A percentile compares a stretch with the other conserved stretches of the same genome.
phyloP scores from a whole-genome alignment of 2,113 vertebrate genomes.

The Zapus hudsonius region DNA sequence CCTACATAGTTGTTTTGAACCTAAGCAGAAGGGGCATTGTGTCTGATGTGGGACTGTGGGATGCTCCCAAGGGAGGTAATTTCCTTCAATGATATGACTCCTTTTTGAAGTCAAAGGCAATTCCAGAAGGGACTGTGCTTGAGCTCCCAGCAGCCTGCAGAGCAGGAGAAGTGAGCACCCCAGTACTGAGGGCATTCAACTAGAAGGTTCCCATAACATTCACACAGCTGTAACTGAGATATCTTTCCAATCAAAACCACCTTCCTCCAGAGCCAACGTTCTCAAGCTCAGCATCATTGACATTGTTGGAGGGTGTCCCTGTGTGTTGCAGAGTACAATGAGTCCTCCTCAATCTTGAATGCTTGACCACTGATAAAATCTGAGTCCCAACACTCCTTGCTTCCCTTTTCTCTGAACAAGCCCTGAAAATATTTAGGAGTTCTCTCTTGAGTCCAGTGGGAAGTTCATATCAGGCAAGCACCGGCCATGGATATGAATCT shows the following conservation, averaged over 20 bases:
- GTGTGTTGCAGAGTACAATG: not conserved
- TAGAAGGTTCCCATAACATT: not conserved
- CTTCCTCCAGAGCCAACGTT: not conserved
- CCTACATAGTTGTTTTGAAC: not conserved
- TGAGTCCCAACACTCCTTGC: not conserved
- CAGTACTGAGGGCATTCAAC: not conserved
- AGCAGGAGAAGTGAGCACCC: not conserved
- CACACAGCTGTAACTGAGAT: not conserved
- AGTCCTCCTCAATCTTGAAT: not conserved
- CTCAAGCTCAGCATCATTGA: not conserved
- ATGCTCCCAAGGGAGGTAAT: accelerated
- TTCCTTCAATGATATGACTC: not conserved
- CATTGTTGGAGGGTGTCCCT: not conserved
- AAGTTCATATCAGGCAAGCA: not conserved
- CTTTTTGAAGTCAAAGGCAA: not conserved
- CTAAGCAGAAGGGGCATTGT: accelerated
- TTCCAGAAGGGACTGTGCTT: not conserved
- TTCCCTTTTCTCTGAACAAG: not conserved
- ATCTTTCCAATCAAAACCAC: not conserved
- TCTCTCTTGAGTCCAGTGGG: not conserved
- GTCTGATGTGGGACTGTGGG: not conserved
- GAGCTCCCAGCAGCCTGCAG: too few species aligned
- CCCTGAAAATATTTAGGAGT: not conserved
- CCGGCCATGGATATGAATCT: not conserved
- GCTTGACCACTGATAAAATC: not conserved